Base-by-base conservation (phyloP, 2,797 vertebrate species). In the Xiphophorus birchmanni region DNA sequence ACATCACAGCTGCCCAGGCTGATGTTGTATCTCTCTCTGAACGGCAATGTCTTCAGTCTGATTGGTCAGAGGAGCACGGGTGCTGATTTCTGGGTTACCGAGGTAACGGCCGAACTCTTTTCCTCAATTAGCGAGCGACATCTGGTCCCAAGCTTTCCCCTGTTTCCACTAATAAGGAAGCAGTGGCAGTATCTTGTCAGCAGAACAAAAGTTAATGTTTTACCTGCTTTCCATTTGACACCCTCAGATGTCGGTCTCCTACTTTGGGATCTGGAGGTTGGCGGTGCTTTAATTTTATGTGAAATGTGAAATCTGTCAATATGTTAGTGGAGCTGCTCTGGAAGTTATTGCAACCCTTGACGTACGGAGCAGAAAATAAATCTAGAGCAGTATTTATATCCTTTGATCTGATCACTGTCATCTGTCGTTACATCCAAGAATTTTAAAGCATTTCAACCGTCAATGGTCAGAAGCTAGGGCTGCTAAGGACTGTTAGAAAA, bases 121-220 rank as follows among this genome's bases (percentile, higher is more conserved):
- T 86, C 50, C 73, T 79, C 89, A 86, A 92, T 92, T 93, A 92
- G 88, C 0, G 69, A 73, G 26, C 1, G 88, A 90, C 90, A 90
- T 93, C 92, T 90, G 89, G 84, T 87, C 87, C 81, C 82, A 82
- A 82, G 74, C 84, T 80, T 89, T 81, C 48, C 86, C 50, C 85
- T 76, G 80, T 91, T 92, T 93, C 89, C 91, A 89, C 89, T 93
- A 93, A 93, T 89, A 92, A 93, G 91, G 92, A 93, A 90, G 84
- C 85, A 52, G 74, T 5, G 77, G 85, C 80, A 87, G 73, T 80
- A 84, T 91, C 85, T 89, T 83, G 90, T 91, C 91, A 90, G 92
- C 86, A 90, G 93, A 91, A 96, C 94, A 94, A 89, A 94, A 85
- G 95, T 96, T 96, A 96, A 96, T 96, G 79, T 94, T 96, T 95